Base-by-base conservation (phyloP, 2,797 vertebrate genomes). In the Phoxinus dragarum region DNA sequence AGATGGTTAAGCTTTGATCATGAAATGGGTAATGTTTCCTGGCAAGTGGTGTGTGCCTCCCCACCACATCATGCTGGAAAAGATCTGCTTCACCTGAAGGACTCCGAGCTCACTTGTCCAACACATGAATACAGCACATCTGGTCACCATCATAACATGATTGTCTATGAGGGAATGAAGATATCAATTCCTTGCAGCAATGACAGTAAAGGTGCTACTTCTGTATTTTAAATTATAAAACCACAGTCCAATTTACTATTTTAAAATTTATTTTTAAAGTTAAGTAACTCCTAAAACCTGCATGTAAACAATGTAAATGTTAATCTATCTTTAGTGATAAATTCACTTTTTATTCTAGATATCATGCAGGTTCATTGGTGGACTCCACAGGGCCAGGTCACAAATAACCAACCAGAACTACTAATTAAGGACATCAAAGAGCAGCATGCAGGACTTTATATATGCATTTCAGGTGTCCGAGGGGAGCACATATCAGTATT, bases 381-480 rank as follows among this genome's bases (percentile, higher is more conserved):
- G 96, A 96, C 89, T 0, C 95, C 96, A 44, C 83, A 75, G 56
- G 96, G 95, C 88, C 90, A 91, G 89, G 90, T 90, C 84, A 92
- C 92, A 82, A 89, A 89, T 84, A 91, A 86, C 23, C 86, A 88
- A 78, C 92, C 86, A 76, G 93, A 92, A 89, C 92, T 96, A 80
- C 67, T 90, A 38, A 89, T 94, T 84, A 79, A 85, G n/a, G 88
- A 91, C 6, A 82, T 94, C 52, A 88, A 90, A 77, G 91, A 93
- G 84, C 87, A 68, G 72, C 87, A 88, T 42, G 86, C 89, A 67
- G 96, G 95, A 85, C 68, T 94, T 1, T 96, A 95, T 85, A 49
- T 92, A 61, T 96, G 91, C 85, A 31, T 92, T 82, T 93, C 92
- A 54, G 90, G 93, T 75, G 86, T 89, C 11, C 59, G 82, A 6